phyloP scores from a whole-genome alignment of 2,113 vertebrate genomes.

The Ondatra zibethicus region DNA sequence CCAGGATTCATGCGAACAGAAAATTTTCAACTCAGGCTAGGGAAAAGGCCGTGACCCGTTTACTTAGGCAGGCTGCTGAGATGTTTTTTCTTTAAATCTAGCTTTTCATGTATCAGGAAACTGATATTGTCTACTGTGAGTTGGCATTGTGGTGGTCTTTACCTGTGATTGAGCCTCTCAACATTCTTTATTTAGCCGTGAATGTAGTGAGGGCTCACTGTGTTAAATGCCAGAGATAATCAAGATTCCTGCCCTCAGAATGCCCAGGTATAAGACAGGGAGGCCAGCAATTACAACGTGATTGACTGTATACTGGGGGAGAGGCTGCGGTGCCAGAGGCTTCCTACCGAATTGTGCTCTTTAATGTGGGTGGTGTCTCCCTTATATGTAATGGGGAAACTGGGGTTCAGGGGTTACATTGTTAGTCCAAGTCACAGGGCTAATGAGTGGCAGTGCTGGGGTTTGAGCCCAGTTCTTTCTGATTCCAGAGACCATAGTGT shows the following conservation, averaged over 20 bases:
- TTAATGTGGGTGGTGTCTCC: background rate
- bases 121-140: background rate
- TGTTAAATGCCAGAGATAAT: background rate
- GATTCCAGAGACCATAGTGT: slow-evolving; percentile 48
- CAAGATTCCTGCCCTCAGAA: background rate
- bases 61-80: background rate
- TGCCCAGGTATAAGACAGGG: background rate
- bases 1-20: background rate
- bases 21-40: background rate
- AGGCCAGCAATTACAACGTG: background rate
- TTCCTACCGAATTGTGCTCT: background rate
- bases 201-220: background rate
- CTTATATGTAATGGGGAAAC: background rate
- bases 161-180: background rate
- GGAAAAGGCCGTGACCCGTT: background rate
- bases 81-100: background rate
- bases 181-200: background rate
- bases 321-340: rapidly evolving
- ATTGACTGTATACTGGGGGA: background rate
- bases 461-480: slow-evolving; percentile 66
- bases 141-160: background rate
- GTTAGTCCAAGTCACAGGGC: slow-evolving; percentile 55
- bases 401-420: slow-evolving; percentile 11
- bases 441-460: slow-evolving; percentile 73
- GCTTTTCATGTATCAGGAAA: background rate